Percentiles rank a stretch among this genome's conserved stretches.
Conservation (phyloP, 2,113 vertebrate genomes). For the Anthoscopus minutus region DNA sequence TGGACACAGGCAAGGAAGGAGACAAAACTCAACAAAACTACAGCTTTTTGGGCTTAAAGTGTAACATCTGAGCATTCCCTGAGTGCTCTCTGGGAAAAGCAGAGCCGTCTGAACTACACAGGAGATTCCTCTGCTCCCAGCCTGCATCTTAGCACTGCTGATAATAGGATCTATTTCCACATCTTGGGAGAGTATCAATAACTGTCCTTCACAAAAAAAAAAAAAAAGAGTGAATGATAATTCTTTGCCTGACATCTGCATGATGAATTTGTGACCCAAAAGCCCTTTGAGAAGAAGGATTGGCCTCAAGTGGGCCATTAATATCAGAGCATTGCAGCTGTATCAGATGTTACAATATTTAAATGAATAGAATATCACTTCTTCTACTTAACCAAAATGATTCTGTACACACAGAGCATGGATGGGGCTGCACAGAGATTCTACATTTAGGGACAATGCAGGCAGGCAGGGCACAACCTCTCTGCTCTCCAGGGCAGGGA, state of each 20-base stretch:
- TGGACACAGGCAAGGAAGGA: not conserved
- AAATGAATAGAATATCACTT: constrained; percentile 27
- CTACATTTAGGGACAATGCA: not conserved
- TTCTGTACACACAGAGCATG: not conserved
- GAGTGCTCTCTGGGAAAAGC: not conserved
- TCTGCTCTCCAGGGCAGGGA: not conserved
- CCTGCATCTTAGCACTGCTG: not conserved
- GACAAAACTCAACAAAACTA: not conserved
- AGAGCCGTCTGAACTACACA: not conserved
- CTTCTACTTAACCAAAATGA: not conserved
- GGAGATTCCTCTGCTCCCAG: not conserved
- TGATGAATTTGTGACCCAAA: constrained; percentile 13
- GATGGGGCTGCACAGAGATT: not conserved
- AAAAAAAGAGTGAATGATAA: not conserved
- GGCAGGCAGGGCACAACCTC: not conserved
- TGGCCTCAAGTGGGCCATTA: constrained; percentile 49
- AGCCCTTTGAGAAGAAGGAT: constrained; percentile 8
- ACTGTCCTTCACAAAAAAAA: not conserved
- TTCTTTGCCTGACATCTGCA: not conserved
- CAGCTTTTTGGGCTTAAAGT: not conserved
- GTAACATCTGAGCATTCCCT: fast-evolving
- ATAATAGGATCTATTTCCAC: not conserved
- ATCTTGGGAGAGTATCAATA: not conserved
- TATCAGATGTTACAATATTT: constrained; percentile 14
- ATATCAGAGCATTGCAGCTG: not conserved